Evolutionary conservation across 2,888 invertebrate species (phyloP).

Genomic region (Pseudanteris insignis): DNA sequence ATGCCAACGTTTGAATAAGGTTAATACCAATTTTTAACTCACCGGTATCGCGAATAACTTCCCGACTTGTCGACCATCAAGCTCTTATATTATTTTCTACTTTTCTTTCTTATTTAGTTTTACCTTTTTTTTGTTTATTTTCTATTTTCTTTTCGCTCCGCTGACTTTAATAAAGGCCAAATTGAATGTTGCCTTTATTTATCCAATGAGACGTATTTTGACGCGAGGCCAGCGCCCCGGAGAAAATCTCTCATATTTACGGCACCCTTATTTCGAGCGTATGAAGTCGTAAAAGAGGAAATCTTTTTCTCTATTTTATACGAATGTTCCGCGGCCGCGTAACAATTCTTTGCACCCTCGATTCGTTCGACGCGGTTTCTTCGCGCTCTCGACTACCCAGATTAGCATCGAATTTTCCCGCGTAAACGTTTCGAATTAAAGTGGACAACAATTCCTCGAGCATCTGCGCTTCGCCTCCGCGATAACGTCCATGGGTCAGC

Average conservation of each 20-base stretch:
- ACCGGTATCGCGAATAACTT: too few relatives aligned
- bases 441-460: too few relatives aligned
- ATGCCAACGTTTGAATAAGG: too few relatives aligned
- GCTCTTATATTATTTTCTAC: too few relatives aligned
- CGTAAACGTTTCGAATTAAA: constrained; percentile 60
- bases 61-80: too few relatives aligned
- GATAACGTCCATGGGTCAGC: too few relatives aligned
- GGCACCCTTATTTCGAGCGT: constrained; percentile 18
- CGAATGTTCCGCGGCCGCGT: constrained; percentile 18
- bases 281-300: constrained; percentile 39
- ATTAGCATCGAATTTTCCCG: constrained; percentile 54
- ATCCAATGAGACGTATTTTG: constrained; percentile 10
- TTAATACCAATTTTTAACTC: too few relatives aligned
- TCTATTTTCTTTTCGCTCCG: too few relatives aligned
- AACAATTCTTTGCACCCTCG: constrained; percentile 42
- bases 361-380: constrained; percentile 28
- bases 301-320: constrained; percentile 34
- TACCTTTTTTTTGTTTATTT: too few relatives aligned
- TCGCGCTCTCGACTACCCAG: constrained; percentile 43
- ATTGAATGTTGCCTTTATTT: constrained; percentile 26
- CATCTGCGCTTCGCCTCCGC: too few relatives aligned
- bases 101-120: too few relatives aligned
- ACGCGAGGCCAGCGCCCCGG: constrained; percentile 9
- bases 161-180: constrained; percentile 17
- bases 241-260: constrained; percentile 32